Base-by-base conservation (phyloP, 1,140 invertebrate species). In the Drosophila murphyi region DNA sequence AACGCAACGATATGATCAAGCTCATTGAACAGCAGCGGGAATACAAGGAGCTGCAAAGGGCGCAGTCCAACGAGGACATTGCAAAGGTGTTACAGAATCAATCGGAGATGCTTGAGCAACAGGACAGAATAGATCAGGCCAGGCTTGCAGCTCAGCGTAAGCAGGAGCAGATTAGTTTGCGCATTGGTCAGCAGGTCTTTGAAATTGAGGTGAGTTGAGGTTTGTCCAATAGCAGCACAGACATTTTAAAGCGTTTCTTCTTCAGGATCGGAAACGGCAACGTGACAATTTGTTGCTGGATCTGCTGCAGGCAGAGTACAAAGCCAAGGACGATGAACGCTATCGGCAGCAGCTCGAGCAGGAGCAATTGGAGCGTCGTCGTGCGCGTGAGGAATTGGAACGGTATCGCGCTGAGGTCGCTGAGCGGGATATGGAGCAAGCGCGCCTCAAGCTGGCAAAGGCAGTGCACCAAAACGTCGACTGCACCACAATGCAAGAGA, bases 251-350 rank as follows among this genome's bases (percentile, higher is more conserved):
- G 3, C 20, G n/a, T 5, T n/a, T 51, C 5, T 20, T 20, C 12
- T 29, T 7, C 32, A 87, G 82, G 67, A 69, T 20, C 50, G 62
- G 8, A 89, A 85, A 20, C 78, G 62, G 2, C 64, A 78, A 37
- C 81, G 80, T 1, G 41, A 85, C 28, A 61, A 69, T 35, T 50
- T 89, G 1, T 51, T 89, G 48, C 37, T 65, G 47, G 85, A 89
- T 51, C 65, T 89, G 50, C 77, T 89, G 68, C 68, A 81, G 59
- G 75, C 82, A 20, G 85, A 89, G 65, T 85, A 89, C 69, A 71
- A 68, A 43, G 85, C 85, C 34, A 89, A 81, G 31, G 67, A 71
- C 4, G 81, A 89, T 37, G 80, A 71, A 67, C 85, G 55, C 47
- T 73, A 65, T 20, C 85, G 85, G 31, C 77, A 89, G 65, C 61